Conservation (phyloP, 2,888 invertebrate species). For the Acronicta psi region DNA sequence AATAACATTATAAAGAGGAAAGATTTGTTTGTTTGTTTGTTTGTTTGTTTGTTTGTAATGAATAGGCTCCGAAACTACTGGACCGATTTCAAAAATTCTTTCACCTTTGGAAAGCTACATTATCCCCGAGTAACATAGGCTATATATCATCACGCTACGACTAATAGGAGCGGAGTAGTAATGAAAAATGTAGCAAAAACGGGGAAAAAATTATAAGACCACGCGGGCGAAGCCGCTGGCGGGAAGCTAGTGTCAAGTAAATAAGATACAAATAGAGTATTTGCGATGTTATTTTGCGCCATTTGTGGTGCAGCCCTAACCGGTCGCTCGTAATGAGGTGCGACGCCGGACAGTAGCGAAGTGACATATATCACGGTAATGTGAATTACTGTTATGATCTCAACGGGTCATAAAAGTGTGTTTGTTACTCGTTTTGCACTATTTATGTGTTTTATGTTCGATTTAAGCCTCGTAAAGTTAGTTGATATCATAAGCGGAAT, state of each 20-base stretch:
- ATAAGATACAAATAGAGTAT: not conserved
- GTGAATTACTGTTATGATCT: conserved; percentile 80
- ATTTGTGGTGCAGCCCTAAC: conserved; percentile 40
- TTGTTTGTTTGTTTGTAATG: no score
- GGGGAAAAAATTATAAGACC: no score
- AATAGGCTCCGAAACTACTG: no score
- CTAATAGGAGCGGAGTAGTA: no score
- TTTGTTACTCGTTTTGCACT: conserved; percentile 60
- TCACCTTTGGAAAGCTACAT: no score
- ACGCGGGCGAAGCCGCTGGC: no score
- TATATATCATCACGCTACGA: no score
- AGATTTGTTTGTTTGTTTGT: no score
- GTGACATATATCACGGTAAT: conserved; percentile 75
- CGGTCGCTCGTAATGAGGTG: conserved; percentile 48
- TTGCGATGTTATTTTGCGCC: conserved; percentile 5
- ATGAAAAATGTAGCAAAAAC: no score
- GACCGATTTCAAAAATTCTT: no score
- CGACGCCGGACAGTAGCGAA: conserved; percentile 54
- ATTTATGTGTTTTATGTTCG: conserved; percentile 34
- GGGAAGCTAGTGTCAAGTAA: not conserved
- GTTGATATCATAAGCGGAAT: conserved; percentile 29
- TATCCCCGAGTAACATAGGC: no score
- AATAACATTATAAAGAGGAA: no score
- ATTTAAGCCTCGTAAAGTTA: conserved; percentile 29
- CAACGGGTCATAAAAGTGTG: conserved; percentile 67